These are phyloP conservation scores for Phainopepla nitens DNA, from an alignment of 2,113 vertebrate genomes.

Conservation along the genomic window DNA sequence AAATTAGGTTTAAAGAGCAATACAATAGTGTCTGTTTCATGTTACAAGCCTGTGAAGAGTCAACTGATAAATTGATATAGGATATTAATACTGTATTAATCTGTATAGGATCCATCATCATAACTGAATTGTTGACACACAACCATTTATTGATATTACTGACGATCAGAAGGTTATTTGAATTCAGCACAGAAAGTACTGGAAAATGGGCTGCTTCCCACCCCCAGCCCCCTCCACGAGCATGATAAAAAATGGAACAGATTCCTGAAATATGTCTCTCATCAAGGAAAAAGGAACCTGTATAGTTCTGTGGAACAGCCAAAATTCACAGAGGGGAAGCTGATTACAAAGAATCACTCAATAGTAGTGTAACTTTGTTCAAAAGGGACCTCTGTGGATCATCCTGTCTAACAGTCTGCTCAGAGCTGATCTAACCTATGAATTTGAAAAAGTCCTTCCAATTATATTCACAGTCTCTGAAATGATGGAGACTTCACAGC, in stretches of 20 bases:
- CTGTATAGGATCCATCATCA: background rate
- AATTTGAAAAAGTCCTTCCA: background rate
- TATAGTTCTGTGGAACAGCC: background rate
- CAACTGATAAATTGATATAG: background rate
- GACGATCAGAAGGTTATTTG: background rate
- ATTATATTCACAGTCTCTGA: background rate
- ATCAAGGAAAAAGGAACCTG: background rate
- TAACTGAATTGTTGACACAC: background rate
- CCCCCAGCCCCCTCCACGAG: rapidly evolving
- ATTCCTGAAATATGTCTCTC: background rate
- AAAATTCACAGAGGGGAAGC: background rate
- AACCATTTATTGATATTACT: background rate
- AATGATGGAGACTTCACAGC: background rate
- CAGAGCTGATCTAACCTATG: background rate
- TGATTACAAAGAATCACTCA: background rate
- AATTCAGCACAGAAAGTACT: background rate
- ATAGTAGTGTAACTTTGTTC: background rate
- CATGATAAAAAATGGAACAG: background rate
- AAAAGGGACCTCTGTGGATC: background rate
- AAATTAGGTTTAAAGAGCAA: background rate
- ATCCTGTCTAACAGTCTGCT: background rate
- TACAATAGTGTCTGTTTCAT: background rate
- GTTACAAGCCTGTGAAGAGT: background rate
- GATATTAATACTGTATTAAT: background rate
- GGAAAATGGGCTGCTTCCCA: background rate